phyloP scores from a whole-genome alignment of 2,797 vertebrate genomes.

The Falco concolor region DNA sequence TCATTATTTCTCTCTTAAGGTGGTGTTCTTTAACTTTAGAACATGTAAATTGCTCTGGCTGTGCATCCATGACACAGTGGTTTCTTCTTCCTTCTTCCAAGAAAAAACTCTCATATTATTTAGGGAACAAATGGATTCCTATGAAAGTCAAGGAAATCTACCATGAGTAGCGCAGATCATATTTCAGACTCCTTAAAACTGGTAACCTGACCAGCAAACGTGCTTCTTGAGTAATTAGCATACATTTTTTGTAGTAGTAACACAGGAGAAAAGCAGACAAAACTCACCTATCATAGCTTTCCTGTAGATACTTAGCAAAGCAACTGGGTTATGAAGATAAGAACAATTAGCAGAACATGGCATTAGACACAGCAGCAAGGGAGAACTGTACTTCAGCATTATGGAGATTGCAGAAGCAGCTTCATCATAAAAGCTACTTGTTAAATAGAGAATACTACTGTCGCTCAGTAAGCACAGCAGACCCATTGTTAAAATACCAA shows the following conservation, averaged over 20 bases:
- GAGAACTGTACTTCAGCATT: neutral
- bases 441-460: neutral
- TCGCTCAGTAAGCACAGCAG: neutral
- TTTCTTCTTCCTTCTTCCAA: neutral
- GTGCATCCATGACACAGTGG: neutral
- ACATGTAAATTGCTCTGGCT: neutral
- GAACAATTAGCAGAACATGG: neutral
- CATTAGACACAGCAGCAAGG: neutral
- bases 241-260: neutral
- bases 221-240: neutral
- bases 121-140: neutral
- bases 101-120: neutral
- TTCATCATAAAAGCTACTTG: neutral
- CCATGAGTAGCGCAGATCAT: accelerated
- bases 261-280: neutral
- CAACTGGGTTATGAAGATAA: neutral
- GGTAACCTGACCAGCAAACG: neutral
- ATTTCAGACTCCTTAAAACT: neutral
- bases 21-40: neutral
- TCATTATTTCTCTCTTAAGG: neutral
- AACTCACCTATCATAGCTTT: neutral
- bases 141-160: neutral
- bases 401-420: neutral
- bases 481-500: neutral
- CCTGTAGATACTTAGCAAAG: neutral